Percentiles rank a stretch among this genome's conserved stretches.
Conservation (phyloP, 2,113 vertebrate species). For the Felis chaus region DNA sequence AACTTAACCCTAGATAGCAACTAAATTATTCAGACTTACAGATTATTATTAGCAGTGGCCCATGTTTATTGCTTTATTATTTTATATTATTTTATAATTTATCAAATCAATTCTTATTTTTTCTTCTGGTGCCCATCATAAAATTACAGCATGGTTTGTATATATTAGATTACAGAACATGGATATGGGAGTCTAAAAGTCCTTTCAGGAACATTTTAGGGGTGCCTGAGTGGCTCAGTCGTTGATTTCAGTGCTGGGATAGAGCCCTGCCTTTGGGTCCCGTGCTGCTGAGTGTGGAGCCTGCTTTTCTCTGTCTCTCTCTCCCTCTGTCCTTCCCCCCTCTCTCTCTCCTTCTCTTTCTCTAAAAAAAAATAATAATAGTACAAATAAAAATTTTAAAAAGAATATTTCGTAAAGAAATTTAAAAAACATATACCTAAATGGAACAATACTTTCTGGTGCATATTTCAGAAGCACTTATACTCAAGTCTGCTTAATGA, state of each 20-base stretch:
- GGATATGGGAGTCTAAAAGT: neutral
- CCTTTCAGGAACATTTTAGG: slow-evolving; percentile 36
- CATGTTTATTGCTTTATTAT: neutral
- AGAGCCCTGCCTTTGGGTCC: too few species aligned
- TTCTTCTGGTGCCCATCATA: neutral
- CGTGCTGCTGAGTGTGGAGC: too few species aligned
- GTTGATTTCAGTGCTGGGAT: too few species aligned
- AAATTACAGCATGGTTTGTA: neutral
- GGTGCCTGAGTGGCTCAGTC: too few species aligned
- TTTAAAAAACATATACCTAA: neutral
- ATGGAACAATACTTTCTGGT: slow-evolving; percentile 21
- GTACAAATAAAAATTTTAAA: too few species aligned
- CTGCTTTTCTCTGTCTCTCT: too few species aligned
- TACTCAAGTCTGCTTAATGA: slow-evolving; percentile 54
- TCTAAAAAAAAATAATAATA: too few species aligned
- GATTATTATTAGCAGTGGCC: neutral
- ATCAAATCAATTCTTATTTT: neutral
- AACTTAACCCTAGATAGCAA: neutral
- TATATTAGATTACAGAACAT: neutral
- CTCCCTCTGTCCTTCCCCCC: too few species aligned
- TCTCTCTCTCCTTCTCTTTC: too few species aligned
- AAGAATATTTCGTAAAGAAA: slow-evolving; percentile 22
- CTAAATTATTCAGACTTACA: neutral
- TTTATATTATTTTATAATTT: slow-evolving; percentile 11
- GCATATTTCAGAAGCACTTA: neutral